Conservation (phyloP, 2,888 invertebrate species). For the Cecidostiba fungosa region DNA sequence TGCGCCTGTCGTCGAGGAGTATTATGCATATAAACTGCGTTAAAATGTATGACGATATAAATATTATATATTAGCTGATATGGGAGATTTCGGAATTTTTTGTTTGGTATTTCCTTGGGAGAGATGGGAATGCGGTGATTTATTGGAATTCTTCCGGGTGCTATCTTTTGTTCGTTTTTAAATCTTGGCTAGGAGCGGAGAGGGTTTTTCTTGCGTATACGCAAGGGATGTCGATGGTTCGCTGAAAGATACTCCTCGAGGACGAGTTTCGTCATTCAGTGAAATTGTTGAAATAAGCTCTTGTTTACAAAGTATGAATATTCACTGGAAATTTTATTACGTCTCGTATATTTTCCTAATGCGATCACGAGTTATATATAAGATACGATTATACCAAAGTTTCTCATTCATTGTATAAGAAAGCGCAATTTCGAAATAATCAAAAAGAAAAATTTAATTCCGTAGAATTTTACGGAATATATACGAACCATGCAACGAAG, state of each 20-base stretch:
- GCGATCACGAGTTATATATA: too few relatives aligned
- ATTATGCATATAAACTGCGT: too few relatives aligned
- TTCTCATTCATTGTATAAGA: too few relatives aligned
- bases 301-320: background rate
- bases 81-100: background rate
- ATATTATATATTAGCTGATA: background rate
- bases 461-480: background rate
- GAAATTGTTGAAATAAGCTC: too few relatives aligned
- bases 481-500: background rate
- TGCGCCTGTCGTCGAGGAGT: background rate
- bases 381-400: background rate
- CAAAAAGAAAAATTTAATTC: too few relatives aligned
- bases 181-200: background rate
- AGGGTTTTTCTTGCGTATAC: background rate
- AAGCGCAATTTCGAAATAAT: too few relatives aligned
- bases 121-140: slow-evolving; percentile 9
- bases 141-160: slow-evolving; percentile 40
- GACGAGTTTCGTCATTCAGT: background rate
- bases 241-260: background rate
- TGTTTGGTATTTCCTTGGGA: background rate
- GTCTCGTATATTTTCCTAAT: too few relatives aligned
- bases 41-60: too few relatives aligned
- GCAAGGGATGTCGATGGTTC: background rate
- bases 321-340: too few relatives aligned
- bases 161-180: background rate